Evolutionary conservation across 2,888 invertebrate species (phyloP).

Genomic region (Meloe dianella): DNA sequence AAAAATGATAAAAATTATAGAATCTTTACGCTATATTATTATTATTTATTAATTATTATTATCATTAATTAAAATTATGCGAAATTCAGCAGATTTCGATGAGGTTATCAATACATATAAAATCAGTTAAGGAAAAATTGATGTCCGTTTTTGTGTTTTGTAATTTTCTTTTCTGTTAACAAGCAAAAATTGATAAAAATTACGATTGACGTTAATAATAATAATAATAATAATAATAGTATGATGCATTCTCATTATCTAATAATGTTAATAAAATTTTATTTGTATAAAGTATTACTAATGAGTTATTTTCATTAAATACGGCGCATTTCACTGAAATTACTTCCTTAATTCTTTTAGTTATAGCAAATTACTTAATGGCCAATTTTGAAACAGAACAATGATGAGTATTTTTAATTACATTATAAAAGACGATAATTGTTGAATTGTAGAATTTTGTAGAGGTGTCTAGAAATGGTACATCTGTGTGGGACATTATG

Average conservation of each 20-base stretch:
- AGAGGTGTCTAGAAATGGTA: too few species aligned
- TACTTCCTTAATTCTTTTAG: not conserved
- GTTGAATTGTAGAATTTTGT: too few species aligned
- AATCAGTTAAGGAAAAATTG: conserved; percentile 7
- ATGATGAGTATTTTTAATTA: too few species aligned
- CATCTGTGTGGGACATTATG: too few species aligned
- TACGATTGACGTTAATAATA: not conserved
- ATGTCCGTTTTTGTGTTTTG: too few species aligned
- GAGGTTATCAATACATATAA: not conserved
- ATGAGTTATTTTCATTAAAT: not conserved
- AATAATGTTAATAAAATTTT: not conserved
- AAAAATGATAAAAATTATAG: not conserved
- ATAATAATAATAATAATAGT: not conserved
- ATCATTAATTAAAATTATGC: not conserved
- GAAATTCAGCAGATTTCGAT: not conserved
- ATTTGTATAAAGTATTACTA: not conserved
- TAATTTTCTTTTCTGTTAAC: not conserved
- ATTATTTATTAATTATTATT: not conserved
- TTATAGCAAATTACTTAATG: too few species aligned
- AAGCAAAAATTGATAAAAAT: not conserved
- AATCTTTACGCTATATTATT: not conserved
- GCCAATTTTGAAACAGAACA: too few species aligned
- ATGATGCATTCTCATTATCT: not conserved
- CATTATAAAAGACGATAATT: too few species aligned
- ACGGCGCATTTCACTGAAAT: not conserved